phyloP scores from a whole-genome alignment of 2,888 invertebrate genomes.

The Diplazon laetatorius region DNA sequence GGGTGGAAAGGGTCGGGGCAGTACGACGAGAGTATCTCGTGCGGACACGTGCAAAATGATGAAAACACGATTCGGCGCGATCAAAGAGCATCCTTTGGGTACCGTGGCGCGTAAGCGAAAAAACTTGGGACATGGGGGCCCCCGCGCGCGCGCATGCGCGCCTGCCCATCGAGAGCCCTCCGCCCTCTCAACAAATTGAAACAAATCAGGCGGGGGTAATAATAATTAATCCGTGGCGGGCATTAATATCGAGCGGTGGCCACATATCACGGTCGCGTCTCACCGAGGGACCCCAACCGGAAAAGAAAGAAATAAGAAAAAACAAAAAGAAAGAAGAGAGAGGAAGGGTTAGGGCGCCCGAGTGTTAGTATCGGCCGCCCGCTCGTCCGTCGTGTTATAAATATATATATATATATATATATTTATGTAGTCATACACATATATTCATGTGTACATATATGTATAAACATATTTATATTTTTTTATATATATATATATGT shows the following conservation, averaged over 20 bases:
- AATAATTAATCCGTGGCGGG: conserved; percentile 80
- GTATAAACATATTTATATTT: too few species aligned
- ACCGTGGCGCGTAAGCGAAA: too few species aligned
- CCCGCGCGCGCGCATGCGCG: neutral
- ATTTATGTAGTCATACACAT: too few species aligned
- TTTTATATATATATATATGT: conserved; percentile 50
- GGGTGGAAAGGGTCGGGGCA: conserved; percentile 54
- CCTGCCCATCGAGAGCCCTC: too few species aligned
- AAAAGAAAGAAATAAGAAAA: conserved; percentile 30
- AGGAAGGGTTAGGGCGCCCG: neutral
- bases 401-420: too few species aligned
- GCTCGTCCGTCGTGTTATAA: conserved; percentile 45
- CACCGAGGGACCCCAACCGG: conserved; percentile 38
- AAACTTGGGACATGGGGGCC: conserved; percentile 5
- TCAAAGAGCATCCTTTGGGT: conserved; percentile 73
- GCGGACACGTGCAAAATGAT: conserved; percentile 72
- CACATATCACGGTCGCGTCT: conserved; percentile 70
- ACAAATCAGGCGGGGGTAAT: conserved; percentile 80
- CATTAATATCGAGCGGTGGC: conserved; percentile 76
- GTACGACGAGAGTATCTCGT: too few species aligned
- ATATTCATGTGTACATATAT: too few species aligned
- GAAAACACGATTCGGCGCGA: conserved; percentile 78
- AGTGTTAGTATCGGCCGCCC: conserved; percentile 49
- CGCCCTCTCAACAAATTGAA: conserved; percentile 78
- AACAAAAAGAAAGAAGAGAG: conserved; percentile 21